Evolutionary conservation across 1,140 invertebrate genomes (phyloP), one percentile per base, ranked within the genome.

Genomic region (Rhyacophila brunnea): DNA sequence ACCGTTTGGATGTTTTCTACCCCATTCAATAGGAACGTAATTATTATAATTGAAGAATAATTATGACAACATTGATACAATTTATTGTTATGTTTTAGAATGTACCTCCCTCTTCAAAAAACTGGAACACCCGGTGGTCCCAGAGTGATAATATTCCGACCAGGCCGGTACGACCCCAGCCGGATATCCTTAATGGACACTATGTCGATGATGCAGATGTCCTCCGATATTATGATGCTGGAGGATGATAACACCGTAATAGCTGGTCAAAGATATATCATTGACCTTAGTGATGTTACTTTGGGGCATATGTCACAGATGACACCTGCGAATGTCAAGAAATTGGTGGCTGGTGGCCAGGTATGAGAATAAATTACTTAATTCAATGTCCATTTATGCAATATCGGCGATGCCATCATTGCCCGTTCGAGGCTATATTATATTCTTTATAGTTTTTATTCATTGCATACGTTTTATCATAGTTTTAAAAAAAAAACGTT

Each of bases 251-350:
- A 69, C 57, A 65, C 66, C 28, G 64, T 68, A 13, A 56, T 75
- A 1, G 65, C 67, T 50, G 73, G 73, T 1, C 11, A 67, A 13
- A 40, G 67, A 2, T 36, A 60, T 18, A 64, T 75, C 1, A 15
- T 80, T 3, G 80, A 82, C 53, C 47, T 81, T 19, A 57, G 64
- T 3, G 70, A 73, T 6, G 65, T 75, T 1, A 71, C 67, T 9
- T 58, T 75, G 13, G 71, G 64, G 5, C 79, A 82, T 59, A 65
- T 80, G 5, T 49, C 74, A 1, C 78, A 81, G 46, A 74, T 72
- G 44, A 81, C 72, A 55, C 77, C 78, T 1, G 68, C 71, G 2
- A 58, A 80, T 32, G 66, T 83, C 7, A 81, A 79, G 64, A 83
- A 83, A 63, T 66, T 83, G 42, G 71, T 79, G 1, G 72, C 77